phyloP scores from a whole-genome alignment of 2,888 invertebrate species.

The Dolomedes plantarius region DNA sequence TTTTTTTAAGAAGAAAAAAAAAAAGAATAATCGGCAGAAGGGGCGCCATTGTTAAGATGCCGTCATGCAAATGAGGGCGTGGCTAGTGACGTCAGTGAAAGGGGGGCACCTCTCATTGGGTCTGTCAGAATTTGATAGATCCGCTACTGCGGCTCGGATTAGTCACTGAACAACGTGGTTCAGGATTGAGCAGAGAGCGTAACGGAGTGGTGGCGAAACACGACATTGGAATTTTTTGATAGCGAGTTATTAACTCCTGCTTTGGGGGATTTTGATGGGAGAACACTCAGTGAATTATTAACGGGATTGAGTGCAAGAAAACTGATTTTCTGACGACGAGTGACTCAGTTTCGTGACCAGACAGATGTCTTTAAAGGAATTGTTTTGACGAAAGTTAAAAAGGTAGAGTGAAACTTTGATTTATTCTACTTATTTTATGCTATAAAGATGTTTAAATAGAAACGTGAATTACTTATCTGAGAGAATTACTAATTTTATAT shows the following conservation, averaged over 20 bases:
- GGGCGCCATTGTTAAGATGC: constrained; percentile 32
- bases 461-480: too few relatives aligned
- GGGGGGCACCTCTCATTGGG: constrained; percentile 52
- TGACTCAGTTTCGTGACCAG: too few relatives aligned
- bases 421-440: too few relatives aligned
- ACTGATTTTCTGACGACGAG: too few relatives aligned
- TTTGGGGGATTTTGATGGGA: neutral
- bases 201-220: neutral
- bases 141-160: constrained; percentile 17
- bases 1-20: neutral
- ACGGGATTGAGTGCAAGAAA: too few relatives aligned
- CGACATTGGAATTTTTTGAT: too few relatives aligned
- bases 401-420: too few relatives aligned
- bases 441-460: too few relatives aligned
- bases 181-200: neutral
- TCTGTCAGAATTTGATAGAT: constrained; percentile 51
- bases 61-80: constrained; percentile 63
- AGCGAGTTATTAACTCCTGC: neutral
- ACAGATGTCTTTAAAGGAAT: too few relatives aligned
- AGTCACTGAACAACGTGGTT: constrained; percentile 5
- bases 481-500: too few relatives aligned
- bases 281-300: too few relatives aligned
- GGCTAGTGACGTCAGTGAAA: constrained; percentile 49
- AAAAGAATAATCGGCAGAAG: constrained; percentile 1
- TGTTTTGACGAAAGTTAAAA: too few relatives aligned